phyloP scores from a whole-genome alignment of 2,888 invertebrate genomes.

The Melinopterus prodromus region DNA sequence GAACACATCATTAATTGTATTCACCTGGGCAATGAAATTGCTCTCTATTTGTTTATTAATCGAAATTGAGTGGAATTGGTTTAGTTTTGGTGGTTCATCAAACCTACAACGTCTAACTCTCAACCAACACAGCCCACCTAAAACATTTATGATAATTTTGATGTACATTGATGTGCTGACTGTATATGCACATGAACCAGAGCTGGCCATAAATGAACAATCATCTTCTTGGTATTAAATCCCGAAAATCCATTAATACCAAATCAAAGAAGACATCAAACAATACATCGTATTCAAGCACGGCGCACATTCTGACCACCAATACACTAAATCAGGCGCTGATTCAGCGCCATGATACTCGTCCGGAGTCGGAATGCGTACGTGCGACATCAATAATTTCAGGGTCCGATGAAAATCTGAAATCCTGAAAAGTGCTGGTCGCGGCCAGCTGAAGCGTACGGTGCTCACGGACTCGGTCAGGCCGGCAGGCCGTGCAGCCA shows the following conservation, averaged over 20 bases:
- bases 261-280: not conserved
- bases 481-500: not conserved
- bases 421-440: conserved; percentile 20
- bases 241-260: not conserved
- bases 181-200: no score
- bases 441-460: not conserved
- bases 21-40: no score
- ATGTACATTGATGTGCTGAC: no score
- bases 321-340: not conserved
- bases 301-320: not conserved
- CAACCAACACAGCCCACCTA: no score
- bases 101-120: no score
- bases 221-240: not conserved
- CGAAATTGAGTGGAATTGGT: no score
- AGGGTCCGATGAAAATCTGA: conserved; percentile 19
- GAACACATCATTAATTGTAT: no score
- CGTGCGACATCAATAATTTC: conserved; percentile 23
- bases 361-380: not conserved
- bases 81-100: no score
- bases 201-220: no score
- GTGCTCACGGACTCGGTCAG: not conserved
- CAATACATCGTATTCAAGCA: not conserved
- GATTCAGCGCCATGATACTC: not conserved
- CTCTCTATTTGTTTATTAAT: no score
- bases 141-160: no score